phyloP scores from a whole-genome alignment of 2,888 invertebrate genomes.

The Apodemia hepburni region DNA sequence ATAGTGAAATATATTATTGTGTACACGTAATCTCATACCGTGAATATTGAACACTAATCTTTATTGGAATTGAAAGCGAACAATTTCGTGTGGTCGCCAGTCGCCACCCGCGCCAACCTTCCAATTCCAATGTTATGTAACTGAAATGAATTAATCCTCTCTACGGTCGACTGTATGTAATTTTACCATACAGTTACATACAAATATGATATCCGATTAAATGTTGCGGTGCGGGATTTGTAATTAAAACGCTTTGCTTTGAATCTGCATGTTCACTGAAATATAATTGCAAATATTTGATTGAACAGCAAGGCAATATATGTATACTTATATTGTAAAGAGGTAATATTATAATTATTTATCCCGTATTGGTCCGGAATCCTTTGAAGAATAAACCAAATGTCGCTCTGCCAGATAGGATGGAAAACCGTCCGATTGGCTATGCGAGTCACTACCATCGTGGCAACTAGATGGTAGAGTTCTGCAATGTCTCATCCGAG shows the following conservation, averaged over 20 bases:
- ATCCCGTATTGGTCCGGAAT: too few relatives aligned
- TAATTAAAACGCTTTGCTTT: slow-evolving; percentile 46
- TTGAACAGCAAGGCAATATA: not conserved
- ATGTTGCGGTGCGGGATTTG: slow-evolving; percentile 26
- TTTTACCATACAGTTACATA: not conserved
- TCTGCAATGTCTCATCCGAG: too few relatives aligned
- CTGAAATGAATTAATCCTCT: slow-evolving; percentile 47
- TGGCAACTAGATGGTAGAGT: too few relatives aligned
- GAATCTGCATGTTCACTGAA: not conserved
- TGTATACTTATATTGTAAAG: not conserved
- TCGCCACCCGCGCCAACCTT: slow-evolving; percentile 32
- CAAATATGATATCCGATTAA: slow-evolving; percentile 1
- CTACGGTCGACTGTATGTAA: slow-evolving; percentile 40
- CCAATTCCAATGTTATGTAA: slow-evolving; percentile 59
- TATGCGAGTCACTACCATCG: too few relatives aligned
- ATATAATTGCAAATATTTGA: not conserved
- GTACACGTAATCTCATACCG: not conserved
- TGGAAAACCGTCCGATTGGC: too few relatives aligned
- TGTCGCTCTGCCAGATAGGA: too few relatives aligned
- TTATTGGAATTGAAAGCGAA: slow-evolving; percentile 56
- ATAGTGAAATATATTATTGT: not conserved
- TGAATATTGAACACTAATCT: slow-evolving; percentile 31
- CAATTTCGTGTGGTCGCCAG: slow-evolving; percentile 43
- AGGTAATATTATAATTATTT: too few relatives aligned
- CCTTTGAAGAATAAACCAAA: too few relatives aligned